Percentiles rank a stretch among this genome's conserved stretches.
Conservation (phyloP, 1,140 invertebrate species). For the Drosophila mojavensis region DNA sequence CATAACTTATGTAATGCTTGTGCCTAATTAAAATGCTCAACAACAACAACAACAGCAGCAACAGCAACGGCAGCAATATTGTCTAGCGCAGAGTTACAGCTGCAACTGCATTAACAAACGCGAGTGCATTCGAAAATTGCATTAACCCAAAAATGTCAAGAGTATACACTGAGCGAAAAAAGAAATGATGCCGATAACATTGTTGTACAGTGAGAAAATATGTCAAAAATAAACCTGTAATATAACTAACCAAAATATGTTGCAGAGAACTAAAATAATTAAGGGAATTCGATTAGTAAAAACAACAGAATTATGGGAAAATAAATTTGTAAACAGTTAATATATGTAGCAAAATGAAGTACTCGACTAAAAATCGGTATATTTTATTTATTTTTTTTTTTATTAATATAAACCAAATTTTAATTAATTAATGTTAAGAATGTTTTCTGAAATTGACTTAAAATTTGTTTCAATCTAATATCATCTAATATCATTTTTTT, state of each 20-base stretch:
- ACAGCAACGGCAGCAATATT: neutral
- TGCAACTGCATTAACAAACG: conserved; percentile 39
- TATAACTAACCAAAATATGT: neutral
- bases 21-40: conserved; percentile 61
- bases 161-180: conserved; percentile 47
- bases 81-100: conserved; percentile 32
- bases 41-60: conserved; percentile 14
- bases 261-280: no score
- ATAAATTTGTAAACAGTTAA: no score
- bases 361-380: no score
- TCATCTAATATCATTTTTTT: no score
- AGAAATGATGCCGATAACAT: neutral
- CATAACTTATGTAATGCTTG: conserved; percentile 35
- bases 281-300: no score
- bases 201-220: neutral
- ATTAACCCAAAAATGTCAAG: conserved; percentile 71
- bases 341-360: no score
- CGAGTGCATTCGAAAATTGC: conserved; percentile 65
- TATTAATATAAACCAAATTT: no score
- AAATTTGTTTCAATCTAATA: no score
- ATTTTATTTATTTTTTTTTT: no score
- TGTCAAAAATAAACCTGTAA: neutral
- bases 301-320: no score
- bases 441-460: no score
- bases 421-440: no score